Evolutionary conservation across 2,113 vertebrate genomes (phyloP).

Genomic region (Scomber scombrus): DNA sequence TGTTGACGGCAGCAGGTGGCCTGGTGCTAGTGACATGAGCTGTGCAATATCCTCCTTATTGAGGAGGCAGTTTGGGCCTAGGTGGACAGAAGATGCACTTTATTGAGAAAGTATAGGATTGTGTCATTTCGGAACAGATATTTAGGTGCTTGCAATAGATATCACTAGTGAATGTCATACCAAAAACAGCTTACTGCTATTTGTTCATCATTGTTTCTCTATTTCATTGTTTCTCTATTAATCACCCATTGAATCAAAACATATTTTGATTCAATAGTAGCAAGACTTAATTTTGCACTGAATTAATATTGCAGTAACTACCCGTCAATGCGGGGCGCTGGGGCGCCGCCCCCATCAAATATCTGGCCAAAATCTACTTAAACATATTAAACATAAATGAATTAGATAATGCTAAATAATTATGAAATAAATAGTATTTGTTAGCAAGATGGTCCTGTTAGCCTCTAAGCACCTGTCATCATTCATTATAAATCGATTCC

Average conservation of each 20-base stretch:
- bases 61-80: constrained; percentile 41
- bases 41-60: constrained; percentile 58
- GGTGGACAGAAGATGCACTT: constrained; percentile 77
- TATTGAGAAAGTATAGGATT: constrained; percentile 56
- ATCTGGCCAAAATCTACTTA: too few relatives aligned
- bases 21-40: constrained; percentile 39
- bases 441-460: too few relatives aligned
- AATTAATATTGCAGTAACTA: constrained; percentile 54
- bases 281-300: too few relatives aligned
- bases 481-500: too few relatives aligned
- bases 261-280: constrained; percentile 70
- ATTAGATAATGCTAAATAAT: too few relatives aligned
- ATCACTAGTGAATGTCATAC: constrained; percentile 74
- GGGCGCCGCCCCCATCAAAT: too few relatives aligned
- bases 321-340: too few relatives aligned
- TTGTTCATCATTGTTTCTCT: constrained; percentile 52
- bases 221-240: constrained; percentile 46
- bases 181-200: constrained; percentile 54
- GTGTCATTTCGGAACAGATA: constrained; percentile 51
- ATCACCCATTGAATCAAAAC: constrained; percentile 55
- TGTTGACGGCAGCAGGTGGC: constrained; percentile 42
- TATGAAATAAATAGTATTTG: too few relatives aligned
- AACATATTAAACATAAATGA: too few relatives aligned
- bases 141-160: constrained; percentile 67
- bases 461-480: too few relatives aligned